phyloP scores from a whole-genome alignment of 2,113 vertebrate species.

The Oryzias melastigma region DNA sequence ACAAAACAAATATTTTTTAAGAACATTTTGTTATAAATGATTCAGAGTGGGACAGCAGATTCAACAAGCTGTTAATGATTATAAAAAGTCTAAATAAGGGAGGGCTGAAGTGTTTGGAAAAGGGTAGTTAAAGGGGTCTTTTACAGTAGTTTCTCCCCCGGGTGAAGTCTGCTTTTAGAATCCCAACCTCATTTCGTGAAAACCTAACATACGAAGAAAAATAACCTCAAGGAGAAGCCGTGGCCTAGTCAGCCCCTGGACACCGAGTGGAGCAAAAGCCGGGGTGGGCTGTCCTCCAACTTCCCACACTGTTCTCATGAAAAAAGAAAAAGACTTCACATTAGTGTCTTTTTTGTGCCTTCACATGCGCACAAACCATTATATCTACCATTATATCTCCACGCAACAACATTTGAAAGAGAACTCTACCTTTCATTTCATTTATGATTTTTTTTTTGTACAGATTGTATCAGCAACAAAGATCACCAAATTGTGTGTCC shows the following conservation, averaged over 20 bases:
- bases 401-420: too few relatives aligned
- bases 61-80: constrained; percentile 2
- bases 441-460: too few relatives aligned
- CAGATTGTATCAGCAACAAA: too few relatives aligned
- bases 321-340: constrained; percentile 56
- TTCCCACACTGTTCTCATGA: constrained; percentile 37
- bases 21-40: constrained; percentile 12
- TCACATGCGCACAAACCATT: too few relatives aligned
- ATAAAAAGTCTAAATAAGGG: constrained; percentile 18
- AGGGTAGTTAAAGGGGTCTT: constrained; percentile 46
- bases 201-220: constrained; percentile 66
- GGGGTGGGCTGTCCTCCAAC: constrained; percentile 75
- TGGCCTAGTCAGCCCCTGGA: constrained; percentile 67
- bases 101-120: constrained; percentile 37
- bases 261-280: constrained; percentile 56
- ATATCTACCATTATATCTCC: too few relatives aligned
- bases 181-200: constrained; percentile 63
- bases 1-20: constrained; percentile 17
- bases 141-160: constrained; percentile 28
- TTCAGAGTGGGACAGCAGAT: constrained; percentile 11
- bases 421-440: too few relatives aligned
- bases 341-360: too few relatives aligned
- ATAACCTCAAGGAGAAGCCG: constrained; percentile 72
- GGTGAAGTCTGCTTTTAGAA: constrained; percentile 72
- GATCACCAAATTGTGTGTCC: too few relatives aligned